Evolutionary conservation across 2,797 vertebrate species (phyloP).

Genomic region (Loris lydekkerianus): DNA sequence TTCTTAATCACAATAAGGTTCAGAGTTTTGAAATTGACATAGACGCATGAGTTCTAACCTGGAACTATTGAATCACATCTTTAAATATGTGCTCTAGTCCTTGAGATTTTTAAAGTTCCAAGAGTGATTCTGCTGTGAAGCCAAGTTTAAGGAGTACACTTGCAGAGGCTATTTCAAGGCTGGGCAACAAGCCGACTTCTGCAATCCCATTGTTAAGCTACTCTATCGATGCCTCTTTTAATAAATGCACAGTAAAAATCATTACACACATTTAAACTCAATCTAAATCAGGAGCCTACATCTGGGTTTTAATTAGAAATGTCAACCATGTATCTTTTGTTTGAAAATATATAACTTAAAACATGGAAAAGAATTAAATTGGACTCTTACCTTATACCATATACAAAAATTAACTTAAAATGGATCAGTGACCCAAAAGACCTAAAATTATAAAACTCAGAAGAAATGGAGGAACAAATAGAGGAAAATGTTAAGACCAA

Average conservation of each 20-base stretch:
- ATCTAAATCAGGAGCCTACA: neutral
- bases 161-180: neutral
- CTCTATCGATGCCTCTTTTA: neutral
- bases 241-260: conserved; percentile 24
- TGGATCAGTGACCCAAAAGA: conserved; percentile 37
- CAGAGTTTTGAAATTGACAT: neutral
- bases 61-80: conserved; percentile 5
- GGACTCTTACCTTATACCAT: neutral
- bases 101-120: neutral
- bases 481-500: neutral
- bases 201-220: neutral
- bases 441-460: neutral
- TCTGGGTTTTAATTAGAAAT: conserved; percentile 39
- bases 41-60: neutral
- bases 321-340: neutral
- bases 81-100: neutral
- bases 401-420: conserved; percentile 42
- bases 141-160: neutral
- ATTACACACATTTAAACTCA: neutral
- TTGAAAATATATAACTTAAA: conserved; percentile 51
- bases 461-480: neutral
- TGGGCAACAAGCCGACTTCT: neutral
- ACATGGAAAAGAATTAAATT: neutral
- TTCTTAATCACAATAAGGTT: neutral
- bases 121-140: neutral